Conservation (phyloP, 2,888 invertebrate species). For the Philopedon plagiatum region DNA sequence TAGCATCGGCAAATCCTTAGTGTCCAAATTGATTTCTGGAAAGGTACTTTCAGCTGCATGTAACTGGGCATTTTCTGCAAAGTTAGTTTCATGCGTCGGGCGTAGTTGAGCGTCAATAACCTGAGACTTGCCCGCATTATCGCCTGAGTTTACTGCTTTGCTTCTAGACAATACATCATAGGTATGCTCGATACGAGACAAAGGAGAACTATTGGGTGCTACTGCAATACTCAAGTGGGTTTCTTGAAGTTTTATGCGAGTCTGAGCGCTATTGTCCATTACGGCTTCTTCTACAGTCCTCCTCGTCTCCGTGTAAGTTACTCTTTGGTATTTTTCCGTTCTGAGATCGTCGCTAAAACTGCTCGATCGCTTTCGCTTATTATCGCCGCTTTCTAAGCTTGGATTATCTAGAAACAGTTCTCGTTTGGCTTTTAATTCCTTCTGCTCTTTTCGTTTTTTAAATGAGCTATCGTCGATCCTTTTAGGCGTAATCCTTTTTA, state of each 20-base stretch:
- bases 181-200: conserved; percentile 22
- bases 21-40: conserved; percentile 11
- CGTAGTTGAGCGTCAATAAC: too few relatives aligned
- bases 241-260: conserved; percentile 4
- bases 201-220: conserved; percentile 6
- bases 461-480: conserved; percentile 19
- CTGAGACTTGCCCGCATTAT: too few relatives aligned
- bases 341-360: background rate
- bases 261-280: background rate
- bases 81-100: too few relatives aligned
- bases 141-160: too few relatives aligned
- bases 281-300: background rate
- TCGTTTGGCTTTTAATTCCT: conserved; percentile 1
- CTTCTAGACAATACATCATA: background rate
- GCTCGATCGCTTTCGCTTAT: background rate
- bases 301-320: background rate
- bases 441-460: background rate
- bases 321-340: background rate
- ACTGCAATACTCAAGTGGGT: background rate
- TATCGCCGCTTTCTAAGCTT: too few relatives aligned
- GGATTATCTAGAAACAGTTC: background rate
- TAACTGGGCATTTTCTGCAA: background rate
- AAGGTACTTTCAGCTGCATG: background rate
- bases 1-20: conserved; percentile 15
- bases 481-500: conserved; percentile 34